Conservation (phyloP, 2,888 invertebrate genomes). For the Patella pellucida region DNA sequence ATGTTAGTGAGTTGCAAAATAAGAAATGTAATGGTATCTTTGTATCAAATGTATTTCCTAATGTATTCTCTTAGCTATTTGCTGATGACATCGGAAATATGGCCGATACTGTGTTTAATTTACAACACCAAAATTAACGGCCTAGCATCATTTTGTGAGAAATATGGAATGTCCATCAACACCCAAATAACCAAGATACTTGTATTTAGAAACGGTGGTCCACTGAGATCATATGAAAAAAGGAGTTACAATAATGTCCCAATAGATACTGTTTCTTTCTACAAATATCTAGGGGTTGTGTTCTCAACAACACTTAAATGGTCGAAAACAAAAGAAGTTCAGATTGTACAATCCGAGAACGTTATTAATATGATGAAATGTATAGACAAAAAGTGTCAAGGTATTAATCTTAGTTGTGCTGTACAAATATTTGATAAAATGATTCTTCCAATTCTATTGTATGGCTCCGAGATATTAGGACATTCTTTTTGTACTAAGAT, state of each 20-base stretch:
- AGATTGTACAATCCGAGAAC: neutral
- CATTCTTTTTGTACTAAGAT: neutral
- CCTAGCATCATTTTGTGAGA: conserved; percentile 16
- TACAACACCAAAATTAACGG: conserved; percentile 13
- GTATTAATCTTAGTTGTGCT: neutral
- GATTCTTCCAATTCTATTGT: conserved; percentile 14
- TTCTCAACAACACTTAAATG: conserved; percentile 2
- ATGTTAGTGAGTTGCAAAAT: neutral
- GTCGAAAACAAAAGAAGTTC: neutral
- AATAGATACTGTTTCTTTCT: neutral
- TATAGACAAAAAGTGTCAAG: neutral
- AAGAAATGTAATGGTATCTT: conserved; percentile 10
- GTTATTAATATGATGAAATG: conserved; percentile 8
- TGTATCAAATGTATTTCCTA: neutral
- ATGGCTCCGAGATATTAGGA: conserved; percentile 14
- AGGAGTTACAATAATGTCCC: neutral
- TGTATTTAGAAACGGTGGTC: neutral
- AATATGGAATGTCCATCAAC: conserved; percentile 10
- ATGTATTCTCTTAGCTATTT: conserved; percentile 20
- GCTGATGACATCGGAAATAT: conserved; percentile 22
- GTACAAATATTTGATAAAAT: conserved; percentile 12
- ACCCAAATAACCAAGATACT: conserved; percentile 1
- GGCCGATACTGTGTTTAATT: conserved; percentile 17
- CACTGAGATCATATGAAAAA: neutral
- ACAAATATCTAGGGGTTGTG: conserved; percentile 5